Evolutionary conservation across 2,888 invertebrate species (phyloP).

Genomic region (Ypsolopha sequella): DNA sequence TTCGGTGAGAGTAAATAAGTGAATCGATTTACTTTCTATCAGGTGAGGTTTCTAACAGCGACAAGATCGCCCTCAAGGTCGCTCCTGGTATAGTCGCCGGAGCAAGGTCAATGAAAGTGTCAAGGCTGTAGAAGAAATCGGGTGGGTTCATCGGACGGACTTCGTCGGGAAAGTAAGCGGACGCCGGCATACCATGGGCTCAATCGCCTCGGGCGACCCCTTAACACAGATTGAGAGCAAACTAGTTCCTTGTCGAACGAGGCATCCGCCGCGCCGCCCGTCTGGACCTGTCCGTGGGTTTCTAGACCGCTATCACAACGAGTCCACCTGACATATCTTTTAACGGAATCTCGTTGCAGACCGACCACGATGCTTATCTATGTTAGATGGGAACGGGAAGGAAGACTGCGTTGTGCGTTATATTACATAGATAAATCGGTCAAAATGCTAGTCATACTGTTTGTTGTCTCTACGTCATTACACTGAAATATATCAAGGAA

Average conservation of each 20-base stretch:
- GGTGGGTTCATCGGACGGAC: slow-evolving; percentile 53
- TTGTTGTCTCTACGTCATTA: slow-evolving; percentile 42
- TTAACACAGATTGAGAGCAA: slow-evolving; percentile 54
- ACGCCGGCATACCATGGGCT: slow-evolving; percentile 21
- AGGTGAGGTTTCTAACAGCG: slow-evolving; percentile 21
- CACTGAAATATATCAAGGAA: slow-evolving; percentile 33
- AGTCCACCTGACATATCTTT: slow-evolving; percentile 6
- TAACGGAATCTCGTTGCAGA: slow-evolving; percentile 17
- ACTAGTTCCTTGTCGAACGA: slow-evolving; percentile 44
- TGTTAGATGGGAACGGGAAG: slow-evolving; percentile 16
- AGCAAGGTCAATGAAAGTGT: slow-evolving; percentile 68
- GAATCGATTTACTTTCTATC: slow-evolving; percentile 55
- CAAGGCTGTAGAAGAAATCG: slow-evolving; percentile 67
- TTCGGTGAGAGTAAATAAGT: slow-evolving; percentile 59
- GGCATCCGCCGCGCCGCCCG: slow-evolving; percentile 21
- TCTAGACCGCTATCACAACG: slow-evolving; percentile 27
- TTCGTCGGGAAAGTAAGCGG: slow-evolving; percentile 59
- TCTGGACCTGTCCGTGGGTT: slow-evolving; percentile 18
- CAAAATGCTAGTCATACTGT: slow-evolving; percentile 56
- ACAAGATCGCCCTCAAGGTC: slow-evolving; percentile 43
- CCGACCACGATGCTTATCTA: slow-evolving; percentile 11
- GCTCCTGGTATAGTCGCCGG: slow-evolving; percentile 26
- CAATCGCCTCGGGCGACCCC: slow-evolving; percentile 40
- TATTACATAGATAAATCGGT: slow-evolving; percentile 63
- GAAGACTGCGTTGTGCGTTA: slow-evolving; percentile 53